Conservation (phyloP, 2,888 invertebrate species). For the Drosophila meridionalis region DNA sequence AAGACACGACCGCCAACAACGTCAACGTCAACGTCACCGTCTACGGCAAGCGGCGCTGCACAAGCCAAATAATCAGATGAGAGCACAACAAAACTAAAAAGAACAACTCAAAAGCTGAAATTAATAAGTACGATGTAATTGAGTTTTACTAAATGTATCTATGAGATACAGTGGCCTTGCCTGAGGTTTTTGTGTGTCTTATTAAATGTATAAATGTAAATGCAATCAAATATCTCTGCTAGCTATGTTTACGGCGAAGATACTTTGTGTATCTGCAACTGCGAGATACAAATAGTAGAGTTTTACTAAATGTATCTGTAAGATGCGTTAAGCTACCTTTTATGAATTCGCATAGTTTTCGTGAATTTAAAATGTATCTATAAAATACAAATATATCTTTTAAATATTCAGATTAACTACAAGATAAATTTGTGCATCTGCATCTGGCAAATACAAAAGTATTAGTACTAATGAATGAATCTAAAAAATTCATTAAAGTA, state of each 20-base stretch:
- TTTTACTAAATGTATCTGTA: neutral
- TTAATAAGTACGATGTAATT: conserved; percentile 21
- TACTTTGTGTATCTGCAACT: neutral
- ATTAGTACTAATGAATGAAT: no score
- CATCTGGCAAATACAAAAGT: no score
- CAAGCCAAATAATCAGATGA: conserved; percentile 37
- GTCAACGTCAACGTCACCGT: conserved; percentile 28
- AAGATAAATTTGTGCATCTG: no score
- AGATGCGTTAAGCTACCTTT: neutral
- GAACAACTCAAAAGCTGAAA: conserved; percentile 10
- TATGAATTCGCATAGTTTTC: no score
- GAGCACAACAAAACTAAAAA: neutral
- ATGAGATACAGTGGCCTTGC: neutral
- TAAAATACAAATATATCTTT: no score
- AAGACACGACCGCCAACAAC: conserved; percentile 20
- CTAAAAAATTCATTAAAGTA: no score
- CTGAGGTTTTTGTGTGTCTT: neutral
- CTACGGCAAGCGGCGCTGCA: neutral
- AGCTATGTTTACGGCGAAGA: neutral
- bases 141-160: conserved; percentile 18
- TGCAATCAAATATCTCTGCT: neutral
- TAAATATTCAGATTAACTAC: no score
- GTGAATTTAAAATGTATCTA: no score
- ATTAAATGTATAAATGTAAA: neutral
- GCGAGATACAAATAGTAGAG: neutral